Evolutionary conservation across 2,797 vertebrate species (phyloP).

Genomic region (Furcifer pardalis): DNA sequence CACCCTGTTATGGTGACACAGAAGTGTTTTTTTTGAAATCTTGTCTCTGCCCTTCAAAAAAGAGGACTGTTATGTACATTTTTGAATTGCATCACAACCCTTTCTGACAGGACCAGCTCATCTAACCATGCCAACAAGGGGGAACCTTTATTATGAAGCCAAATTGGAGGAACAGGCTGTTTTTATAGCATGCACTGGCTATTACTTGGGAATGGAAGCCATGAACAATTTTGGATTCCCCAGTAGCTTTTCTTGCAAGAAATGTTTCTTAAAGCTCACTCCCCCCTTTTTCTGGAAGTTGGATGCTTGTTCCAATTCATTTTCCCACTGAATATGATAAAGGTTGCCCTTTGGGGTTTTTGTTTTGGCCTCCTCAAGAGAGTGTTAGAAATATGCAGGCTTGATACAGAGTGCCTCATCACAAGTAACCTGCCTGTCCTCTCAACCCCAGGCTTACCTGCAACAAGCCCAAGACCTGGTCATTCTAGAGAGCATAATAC

Average conservation of each 20-base stretch:
- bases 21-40: background rate
- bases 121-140: constrained; percentile 35
- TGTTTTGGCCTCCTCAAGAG: constrained; percentile 42
- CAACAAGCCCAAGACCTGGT: constrained; percentile 98
- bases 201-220: background rate
- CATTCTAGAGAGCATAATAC: constrained; percentile 98
- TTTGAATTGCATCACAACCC: constrained; percentile 23
- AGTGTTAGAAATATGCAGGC: constrained; percentile 60
- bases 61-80: constrained; percentile 7
- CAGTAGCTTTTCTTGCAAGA: constrained; percentile 22
- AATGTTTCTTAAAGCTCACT: background rate
- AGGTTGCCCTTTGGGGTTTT: constrained; percentile 46
- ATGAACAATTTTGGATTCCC: constrained; percentile 7
- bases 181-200: background rate
- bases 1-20: constrained; percentile 18
- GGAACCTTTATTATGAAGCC: constrained; percentile 30
- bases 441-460: constrained; percentile 93
- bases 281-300: constrained; percentile 25
- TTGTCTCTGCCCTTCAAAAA: rapidly evolving
- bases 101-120: constrained; percentile 17
- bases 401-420: constrained; percentile 70
- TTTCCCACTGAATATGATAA: constrained; percentile 14
- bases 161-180: background rate
- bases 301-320: constrained; percentile 30
- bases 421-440: constrained; percentile 88